Evolutionary conservation across 2,888 invertebrate genomes (phyloP), one percentile per base, ranked within the genome.

Genomic region (Melangyna quadrimaculata): DNA sequence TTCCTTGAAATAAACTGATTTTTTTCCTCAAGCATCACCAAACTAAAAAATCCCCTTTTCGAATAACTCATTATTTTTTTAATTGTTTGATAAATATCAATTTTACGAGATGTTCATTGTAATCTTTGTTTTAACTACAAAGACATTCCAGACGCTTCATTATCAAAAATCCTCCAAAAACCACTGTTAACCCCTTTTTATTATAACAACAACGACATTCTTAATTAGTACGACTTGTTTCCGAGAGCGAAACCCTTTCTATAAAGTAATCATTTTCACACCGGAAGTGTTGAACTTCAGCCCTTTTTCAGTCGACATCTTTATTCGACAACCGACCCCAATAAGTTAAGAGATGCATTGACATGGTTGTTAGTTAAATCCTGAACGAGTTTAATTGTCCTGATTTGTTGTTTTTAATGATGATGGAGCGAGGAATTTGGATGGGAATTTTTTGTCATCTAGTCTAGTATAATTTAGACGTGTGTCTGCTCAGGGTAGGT

Each of bases 381-480:
- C 57, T 84, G 71, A 75, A 79, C 67, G 55, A 73, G 63, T 79
- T 84, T 79, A 84, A 79, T 84, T 84, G 79, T 75, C 65, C 48
- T 78, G 78, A 83, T 83, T 78, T 83, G 63, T 78, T 74, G 40
- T 74, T 70, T 65, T 29, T 45, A 40, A 45, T 37, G 53, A 45
- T 37, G 53, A 59, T 37, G 22, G 35, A 37, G 59, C 59, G 35
- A 35, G 5, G 6, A 19, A 10, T 32, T 32, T 17, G 27, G 17
- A 53, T 53, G 53, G 8, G 17, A 32, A 55, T 10, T 55, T 32
- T 29, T 55, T 12, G 12, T 59, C 35, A 37, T 37, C 19, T 17
- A 22, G 7, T 51, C 8, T n/a, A n/a, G n/a, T n/a, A n/a, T n/a
- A n/a, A n/a, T n/a, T 5, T n/a, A 24, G 24, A 27, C 59, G 37